phyloP scores from a whole-genome alignment of 2,888 invertebrate species.

The Auanema sp. region DNA sequence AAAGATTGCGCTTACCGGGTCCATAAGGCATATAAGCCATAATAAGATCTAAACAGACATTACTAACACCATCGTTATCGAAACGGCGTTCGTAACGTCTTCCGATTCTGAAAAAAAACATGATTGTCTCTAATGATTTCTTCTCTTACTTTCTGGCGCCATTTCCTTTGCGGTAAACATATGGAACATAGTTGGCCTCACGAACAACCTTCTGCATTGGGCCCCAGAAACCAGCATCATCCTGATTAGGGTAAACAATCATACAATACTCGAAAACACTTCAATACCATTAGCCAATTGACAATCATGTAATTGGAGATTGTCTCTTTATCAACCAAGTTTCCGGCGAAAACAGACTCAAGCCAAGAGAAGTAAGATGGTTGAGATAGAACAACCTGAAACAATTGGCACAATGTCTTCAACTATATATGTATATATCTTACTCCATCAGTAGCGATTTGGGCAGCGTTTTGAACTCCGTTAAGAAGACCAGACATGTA shows the following conservation, averaged over 20 bases:
- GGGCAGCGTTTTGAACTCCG: conserved; percentile 17
- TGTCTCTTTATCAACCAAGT: conserved; percentile 22
- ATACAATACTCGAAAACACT: conserved; percentile 1
- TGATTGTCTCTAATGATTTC: not conserved
- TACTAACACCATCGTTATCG: conserved; percentile 22
- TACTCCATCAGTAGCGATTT: conserved; percentile 8
- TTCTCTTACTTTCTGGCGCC: conserved; percentile 25
- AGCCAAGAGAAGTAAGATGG: conserved; percentile 55
- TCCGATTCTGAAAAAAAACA: conserved; percentile 24
- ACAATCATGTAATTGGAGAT: conserved; percentile 52
- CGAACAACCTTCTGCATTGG: conserved; percentile 15
- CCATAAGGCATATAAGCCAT: conserved; percentile 56
- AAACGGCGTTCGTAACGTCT: conserved; percentile 23
- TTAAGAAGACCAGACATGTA: conserved; percentile 36
- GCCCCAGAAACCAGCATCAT: conserved; percentile 35
- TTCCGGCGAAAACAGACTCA: conserved; percentile 44
- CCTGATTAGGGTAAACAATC: conserved; percentile 20
- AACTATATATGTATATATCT: not conserved
- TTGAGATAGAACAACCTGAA: conserved; percentile 43
- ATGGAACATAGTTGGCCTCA: conserved; percentile 33
- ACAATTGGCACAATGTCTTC: not conserved
- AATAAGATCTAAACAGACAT: conserved; percentile 42
- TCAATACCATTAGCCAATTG: conserved; percentile 18
- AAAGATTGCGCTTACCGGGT: conserved; percentile 28
- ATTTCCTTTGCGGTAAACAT: conserved; percentile 28